Evolutionary conservation across 30 jellyfish, hydroid and myxozoan genomes (phyloP).

Genomic region (Nemopilema nomurai): DNA sequence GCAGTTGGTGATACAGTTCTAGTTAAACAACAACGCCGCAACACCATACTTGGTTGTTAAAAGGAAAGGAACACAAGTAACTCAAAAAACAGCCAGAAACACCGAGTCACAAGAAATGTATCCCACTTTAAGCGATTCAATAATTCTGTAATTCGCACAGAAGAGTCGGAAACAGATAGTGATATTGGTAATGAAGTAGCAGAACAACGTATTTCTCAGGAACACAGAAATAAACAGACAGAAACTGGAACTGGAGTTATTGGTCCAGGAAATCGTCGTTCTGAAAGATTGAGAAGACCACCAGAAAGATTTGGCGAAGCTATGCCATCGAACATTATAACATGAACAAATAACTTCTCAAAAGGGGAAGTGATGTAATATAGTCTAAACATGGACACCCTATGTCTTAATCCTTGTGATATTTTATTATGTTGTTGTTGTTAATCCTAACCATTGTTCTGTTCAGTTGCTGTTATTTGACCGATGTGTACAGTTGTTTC

Average conservation of each 20-base stretch:
- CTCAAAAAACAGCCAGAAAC: constrained; percentile 25
- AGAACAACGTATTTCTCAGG: constrained; percentile 3
- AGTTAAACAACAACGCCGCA: constrained; percentile 27
- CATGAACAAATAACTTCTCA: constrained; percentile 22
- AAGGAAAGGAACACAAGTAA: constrained; percentile 49
- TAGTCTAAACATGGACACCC: neutral
- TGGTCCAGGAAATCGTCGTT: constrained; percentile 23
- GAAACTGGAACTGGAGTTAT: constrained; percentile 14
- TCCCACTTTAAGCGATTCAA: constrained; percentile 29
- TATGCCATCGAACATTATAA: constrained; percentile 15
- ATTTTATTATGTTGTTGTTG: neutral
- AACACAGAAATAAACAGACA: neutral
- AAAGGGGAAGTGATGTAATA: constrained; percentile 50
- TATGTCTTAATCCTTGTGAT: too few species aligned
- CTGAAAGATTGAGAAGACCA: constrained; percentile 37
- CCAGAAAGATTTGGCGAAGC: constrained; percentile 48
- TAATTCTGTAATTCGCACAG: constrained; percentile 7
- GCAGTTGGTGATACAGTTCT: constrained; percentile 45
- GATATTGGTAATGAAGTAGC: constrained; percentile 11
- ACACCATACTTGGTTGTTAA: constrained; percentile 31
- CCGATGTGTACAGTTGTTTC: too few species aligned
- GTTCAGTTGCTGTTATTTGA: neutral
- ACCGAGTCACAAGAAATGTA: constrained; percentile 39
- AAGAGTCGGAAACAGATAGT: constrained; percentile 38
- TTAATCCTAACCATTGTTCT: neutral